Base-by-base conservation (phyloP, 2,113 vertebrate genomes). In the Corydoras sp. region DNA sequence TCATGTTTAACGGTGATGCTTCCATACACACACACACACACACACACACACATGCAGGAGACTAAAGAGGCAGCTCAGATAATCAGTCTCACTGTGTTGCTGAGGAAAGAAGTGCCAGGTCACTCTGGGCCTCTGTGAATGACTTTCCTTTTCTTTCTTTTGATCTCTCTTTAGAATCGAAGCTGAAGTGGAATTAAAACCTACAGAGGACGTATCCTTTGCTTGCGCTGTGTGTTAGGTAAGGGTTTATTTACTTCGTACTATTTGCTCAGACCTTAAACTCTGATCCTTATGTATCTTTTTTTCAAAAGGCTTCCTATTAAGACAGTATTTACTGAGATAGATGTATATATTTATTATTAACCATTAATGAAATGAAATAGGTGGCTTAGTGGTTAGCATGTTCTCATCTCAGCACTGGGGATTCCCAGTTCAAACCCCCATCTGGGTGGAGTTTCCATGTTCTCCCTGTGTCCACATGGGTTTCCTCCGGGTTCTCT, bases 1-100 rank as follows among this genome's bases (percentile, higher is more conserved):
- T 66, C 65, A 71, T 82, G 73, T 75, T 62, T 82, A 76, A 81
- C 76, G 6, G 67, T 61, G 30, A 55, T 73, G 68, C 32, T n/a
- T 14, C 10, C 31, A 24, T 55, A 13, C 54, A 13, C 65, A 55
- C 65, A 48, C 64, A 35, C 71, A 7, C 62, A 68, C 61, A 59
- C 68, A 62, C 51, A 65, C 56, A 60, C 48, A 43, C 12, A 32
- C 15, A n/a, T 35, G 30, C 15, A 29, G 35, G 24, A 0, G 56
- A 59, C 12, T 10, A 43, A 50, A 58, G 43, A 60, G 43, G 58
- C 30, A 2, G 9, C 12, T 69, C 35, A 50, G 32, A 69, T 14
- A 11, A 54, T 58, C 35, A 58, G 65, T 59, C 54, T 56, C 54
- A 56, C 14, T 56, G n/a, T 56, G 54, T 15, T 56, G 54, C 54